A percentile compares a stretch with the other conserved stretches of the same genome.
Conservation (phyloP, 2,113 vertebrate genomes). For the Muscicapa adusta region DNA sequence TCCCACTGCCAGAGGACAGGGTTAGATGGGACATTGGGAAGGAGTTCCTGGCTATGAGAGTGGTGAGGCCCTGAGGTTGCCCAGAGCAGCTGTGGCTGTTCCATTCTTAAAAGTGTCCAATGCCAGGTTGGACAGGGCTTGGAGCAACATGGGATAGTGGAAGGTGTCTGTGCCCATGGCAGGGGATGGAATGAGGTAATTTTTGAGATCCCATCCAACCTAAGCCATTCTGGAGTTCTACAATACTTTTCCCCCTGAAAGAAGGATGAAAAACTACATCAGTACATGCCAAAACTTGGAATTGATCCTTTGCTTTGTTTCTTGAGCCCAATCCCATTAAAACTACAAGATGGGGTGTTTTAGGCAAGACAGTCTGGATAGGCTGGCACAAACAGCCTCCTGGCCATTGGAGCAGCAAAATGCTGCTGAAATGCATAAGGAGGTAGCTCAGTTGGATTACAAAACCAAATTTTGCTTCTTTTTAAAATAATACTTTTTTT, state of each 20-base stretch:
- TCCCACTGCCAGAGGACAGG: background rate
- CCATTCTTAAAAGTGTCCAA: background rate
- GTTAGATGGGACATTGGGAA: rapidly evolving
- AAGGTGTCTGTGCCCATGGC: background rate
- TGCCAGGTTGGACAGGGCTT: rapidly evolving
- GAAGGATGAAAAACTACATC: background rate
- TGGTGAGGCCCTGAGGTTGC: rapidly evolving
- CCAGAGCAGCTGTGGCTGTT: background rate
- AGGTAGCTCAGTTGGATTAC: background rate
- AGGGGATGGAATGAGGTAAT: rapidly evolving
- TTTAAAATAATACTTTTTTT: background rate
- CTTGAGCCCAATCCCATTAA: background rate
- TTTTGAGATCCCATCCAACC: background rate
- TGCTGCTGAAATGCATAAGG: background rate
- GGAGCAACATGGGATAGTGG: rapidly evolving
- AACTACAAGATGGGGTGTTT: background rate
- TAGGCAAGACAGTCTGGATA: background rate
- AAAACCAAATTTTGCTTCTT: background rate
- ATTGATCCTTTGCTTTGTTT: background rate
- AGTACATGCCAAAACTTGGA: rapidly evolving
- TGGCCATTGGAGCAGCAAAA: background rate
- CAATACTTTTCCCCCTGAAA: rapidly evolving
- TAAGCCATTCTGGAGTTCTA: background rate
- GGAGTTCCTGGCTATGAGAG: rapidly evolving
- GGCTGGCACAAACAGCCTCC: background rate